A percentile compares a stretch with the other conserved stretches of the same genome.
These are phyloP conservation scores for Lydus trimaculatus DNA, from an alignment of 2,888 invertebrate species.

Conservation along the genomic window DNA sequence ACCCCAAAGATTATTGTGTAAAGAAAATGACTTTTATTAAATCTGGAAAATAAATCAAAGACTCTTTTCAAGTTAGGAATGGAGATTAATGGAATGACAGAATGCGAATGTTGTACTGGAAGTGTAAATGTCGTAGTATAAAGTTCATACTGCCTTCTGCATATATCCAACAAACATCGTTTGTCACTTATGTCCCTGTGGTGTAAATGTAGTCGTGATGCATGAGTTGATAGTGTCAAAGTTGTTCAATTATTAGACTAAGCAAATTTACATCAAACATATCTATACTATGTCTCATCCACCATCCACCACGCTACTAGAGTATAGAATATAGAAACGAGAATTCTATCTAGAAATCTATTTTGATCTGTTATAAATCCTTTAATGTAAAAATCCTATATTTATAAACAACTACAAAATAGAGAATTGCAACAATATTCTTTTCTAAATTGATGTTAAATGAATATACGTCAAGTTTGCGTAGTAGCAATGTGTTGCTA, in stretches of 20 bases:
- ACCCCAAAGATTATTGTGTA: background rate
- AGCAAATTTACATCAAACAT: background rate
- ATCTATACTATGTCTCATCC: background rate
- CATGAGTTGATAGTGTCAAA: conserved; percentile 12
- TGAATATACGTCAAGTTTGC: conserved; percentile 37
- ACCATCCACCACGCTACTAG: background rate
- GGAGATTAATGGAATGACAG: conserved; percentile 2
- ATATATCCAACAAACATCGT: conserved; percentile 5
- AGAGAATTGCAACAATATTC: background rate
- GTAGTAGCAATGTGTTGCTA: conserved; percentile 37
- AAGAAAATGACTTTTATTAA: conserved; percentile 2
- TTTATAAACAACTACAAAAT: background rate
- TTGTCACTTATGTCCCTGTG: conserved; percentile 6
- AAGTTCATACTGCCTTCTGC: background rate
- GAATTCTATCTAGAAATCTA: no score
- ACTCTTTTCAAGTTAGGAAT: background rate
- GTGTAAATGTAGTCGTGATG: background rate
- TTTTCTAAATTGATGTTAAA: conserved; percentile 39
- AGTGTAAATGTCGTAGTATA: background rate
- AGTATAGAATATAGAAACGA: no score
- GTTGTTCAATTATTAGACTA: conserved; percentile 13
- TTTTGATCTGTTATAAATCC: background rate
- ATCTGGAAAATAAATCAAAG: background rate
- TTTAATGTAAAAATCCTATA: background rate
- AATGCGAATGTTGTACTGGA: background rate